Percentiles rank a stretch among this genome's conserved stretches.
Conservation (phyloP, 2,113 vertebrate species). For the Erinaceus europaeus region DNA sequence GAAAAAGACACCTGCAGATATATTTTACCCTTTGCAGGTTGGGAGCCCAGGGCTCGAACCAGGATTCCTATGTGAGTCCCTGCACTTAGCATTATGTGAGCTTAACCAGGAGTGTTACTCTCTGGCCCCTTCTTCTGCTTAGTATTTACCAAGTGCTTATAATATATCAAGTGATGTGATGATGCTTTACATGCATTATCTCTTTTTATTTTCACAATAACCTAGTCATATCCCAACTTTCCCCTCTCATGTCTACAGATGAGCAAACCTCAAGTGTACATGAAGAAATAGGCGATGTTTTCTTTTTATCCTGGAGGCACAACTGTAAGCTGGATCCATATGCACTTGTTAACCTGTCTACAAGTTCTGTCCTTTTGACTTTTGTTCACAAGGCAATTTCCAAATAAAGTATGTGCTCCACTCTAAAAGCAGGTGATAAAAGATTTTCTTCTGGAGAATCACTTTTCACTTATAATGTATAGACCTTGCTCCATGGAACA, state of each 20-base stretch:
- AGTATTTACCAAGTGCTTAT: background rate
- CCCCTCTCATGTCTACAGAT: background rate
- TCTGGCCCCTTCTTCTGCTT: background rate
- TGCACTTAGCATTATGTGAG: no score
- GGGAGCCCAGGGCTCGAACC: no score
- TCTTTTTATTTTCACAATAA: background rate
- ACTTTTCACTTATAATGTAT: slow-evolving; percentile 24
- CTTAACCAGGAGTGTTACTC: no score
- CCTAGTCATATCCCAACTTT: background rate
- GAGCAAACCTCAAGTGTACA: background rate
- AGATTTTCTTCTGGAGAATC: slow-evolving; percentile 49
- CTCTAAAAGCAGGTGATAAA: slow-evolving; percentile 23
- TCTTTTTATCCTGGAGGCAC: background rate
- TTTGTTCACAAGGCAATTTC: background rate
- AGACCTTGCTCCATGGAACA: background rate
- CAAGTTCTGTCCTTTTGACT: background rate
- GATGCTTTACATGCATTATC: background rate
- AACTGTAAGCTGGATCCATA: background rate
- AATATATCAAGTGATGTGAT: background rate
- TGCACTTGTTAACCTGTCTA: background rate
- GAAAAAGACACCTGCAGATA: no score
- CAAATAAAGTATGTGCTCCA: background rate
- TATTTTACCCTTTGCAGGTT: no score
- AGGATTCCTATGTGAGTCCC: no score
- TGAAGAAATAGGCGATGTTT: background rate